Percentiles rank a stretch among this genome's conserved stretches.
Conservation (phyloP, 2,888 invertebrate genomes). For the Sarcophaga carnaria region DNA sequence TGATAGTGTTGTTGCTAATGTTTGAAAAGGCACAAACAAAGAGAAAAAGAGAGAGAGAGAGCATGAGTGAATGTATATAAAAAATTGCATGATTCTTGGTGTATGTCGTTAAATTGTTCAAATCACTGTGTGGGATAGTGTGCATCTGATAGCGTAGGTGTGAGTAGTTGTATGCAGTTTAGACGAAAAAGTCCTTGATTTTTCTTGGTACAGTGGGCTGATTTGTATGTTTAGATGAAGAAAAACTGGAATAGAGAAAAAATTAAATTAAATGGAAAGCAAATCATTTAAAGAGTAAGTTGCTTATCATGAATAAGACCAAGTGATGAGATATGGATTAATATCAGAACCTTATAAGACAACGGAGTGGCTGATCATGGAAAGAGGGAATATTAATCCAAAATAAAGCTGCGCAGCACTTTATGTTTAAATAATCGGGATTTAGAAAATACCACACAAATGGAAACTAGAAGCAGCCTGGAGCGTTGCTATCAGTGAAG, state of each 20-base stretch:
- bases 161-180: conserved; percentile 52
- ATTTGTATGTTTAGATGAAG: neutral
- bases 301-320: no score
- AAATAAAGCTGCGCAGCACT: no score
- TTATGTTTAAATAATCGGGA: no score
- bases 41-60: neutral
- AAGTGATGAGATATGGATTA: no score
- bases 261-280: neutral
- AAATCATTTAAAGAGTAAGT: no score
- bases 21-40: neutral
- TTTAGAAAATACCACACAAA: no score
- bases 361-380: no score
- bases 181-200: conserved; percentile 61
- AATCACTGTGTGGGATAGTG: conserved; percentile 1
- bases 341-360: no score
- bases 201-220: conserved; percentile 5
- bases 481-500: no score
- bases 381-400: no score
- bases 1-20: conserved; percentile 22
- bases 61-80: neutral
- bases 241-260: neutral
- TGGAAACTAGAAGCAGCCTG: no score
- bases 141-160: conserved; percentile 4
- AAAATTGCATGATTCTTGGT: conserved; percentile 12
- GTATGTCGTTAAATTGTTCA: conserved; percentile 45